Base-by-base conservation (phyloP, 2,888 invertebrate genomes). In the Girardia tigrina region DNA sequence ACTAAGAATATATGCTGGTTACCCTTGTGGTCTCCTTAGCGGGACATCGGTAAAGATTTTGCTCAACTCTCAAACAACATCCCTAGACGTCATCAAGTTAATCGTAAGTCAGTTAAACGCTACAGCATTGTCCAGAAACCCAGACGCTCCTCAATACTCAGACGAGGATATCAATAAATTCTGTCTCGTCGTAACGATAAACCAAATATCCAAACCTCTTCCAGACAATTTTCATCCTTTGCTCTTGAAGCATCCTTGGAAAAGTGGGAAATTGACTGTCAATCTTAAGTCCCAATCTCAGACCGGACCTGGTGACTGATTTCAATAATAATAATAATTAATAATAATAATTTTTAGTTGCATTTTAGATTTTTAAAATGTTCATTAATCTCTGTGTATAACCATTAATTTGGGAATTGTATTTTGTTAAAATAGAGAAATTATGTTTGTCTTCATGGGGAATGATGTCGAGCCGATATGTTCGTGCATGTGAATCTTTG, bases 161-260 rank as follows among this genome's bases (percentile, higher is more conserved):
- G 88, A 90, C 0, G 91, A 84, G 23, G 89, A 90, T 83, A 85
- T 92, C 77, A 88, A 88, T 77, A 91, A 92, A 82, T 94, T 94
- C 84, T 94, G 94, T 83, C 87, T 95, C 71, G 94, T 94, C 1
- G 92, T 94, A 0, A 94, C 95, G 28, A 92, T 95, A 77, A 95
- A 95, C 0, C 92, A 93, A 0, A 86, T 94, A 29, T 95, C 97
- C 82, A 87, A 95, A 77, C 93, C 95, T 81, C 87, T 97, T 4
- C 86, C 94, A 1, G 94, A 95, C 81, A 94, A 95, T 83, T 95
- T 94, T 83, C 90, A 91, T 80, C 92, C 94, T 0, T 86, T 97
- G 26, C 90, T 91, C 80, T 86, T 97, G 75, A 94, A 94, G 83
- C 92, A 92, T 84, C 94, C 94, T 0, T 95, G 95, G 95, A 89